A percentile compares a stretch with the other conserved stretches of the same genome.
These are phyloP conservation scores for Lepus timidus DNA, from an alignment of 2,113 vertebrate species.

Conservation along the genomic window DNA sequence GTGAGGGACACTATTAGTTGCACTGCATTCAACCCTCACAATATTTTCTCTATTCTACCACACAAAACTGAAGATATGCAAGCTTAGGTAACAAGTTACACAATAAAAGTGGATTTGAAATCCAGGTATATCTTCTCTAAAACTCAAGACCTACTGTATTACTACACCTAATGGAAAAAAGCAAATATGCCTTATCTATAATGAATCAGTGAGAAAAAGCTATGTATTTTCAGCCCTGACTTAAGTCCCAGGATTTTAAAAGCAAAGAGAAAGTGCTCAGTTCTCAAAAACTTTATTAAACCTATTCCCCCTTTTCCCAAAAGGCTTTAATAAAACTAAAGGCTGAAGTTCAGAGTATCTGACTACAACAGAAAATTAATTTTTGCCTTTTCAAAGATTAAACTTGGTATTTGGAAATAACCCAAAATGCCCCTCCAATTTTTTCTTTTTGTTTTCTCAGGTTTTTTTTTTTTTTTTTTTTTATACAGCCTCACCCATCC, in stretches of 20 bases:
- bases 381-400: conserved; percentile 27
- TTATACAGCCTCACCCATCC: no score
- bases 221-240: neutral
- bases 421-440: neutral
- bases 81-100: conserved; percentile 20
- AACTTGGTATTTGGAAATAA: conserved; percentile 38
- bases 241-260: conserved; percentile 12
- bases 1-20: neutral
- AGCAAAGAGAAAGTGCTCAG: neutral
- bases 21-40: conserved; percentile 20
- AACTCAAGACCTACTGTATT: conserved; percentile 16
- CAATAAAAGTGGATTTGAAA: conserved; percentile 39
- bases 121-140: conserved; percentile 14
- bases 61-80: conserved; percentile 32
- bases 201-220: neutral
- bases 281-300: conserved; percentile 40
- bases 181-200: conserved; percentile 23
- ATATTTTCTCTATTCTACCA: conserved; percentile 33
- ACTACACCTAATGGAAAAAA: conserved; percentile 50
- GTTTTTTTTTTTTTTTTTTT: neutral
- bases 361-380: conserved; percentile 54
- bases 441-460: neutral
- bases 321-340: conserved; percentile 53
- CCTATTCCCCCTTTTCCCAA: neutral
- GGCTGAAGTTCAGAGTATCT: conserved; percentile 28